phyloP scores from a whole-genome alignment of 1,140 invertebrate genomes.

The Pogonomyrmex californicus region DNA sequence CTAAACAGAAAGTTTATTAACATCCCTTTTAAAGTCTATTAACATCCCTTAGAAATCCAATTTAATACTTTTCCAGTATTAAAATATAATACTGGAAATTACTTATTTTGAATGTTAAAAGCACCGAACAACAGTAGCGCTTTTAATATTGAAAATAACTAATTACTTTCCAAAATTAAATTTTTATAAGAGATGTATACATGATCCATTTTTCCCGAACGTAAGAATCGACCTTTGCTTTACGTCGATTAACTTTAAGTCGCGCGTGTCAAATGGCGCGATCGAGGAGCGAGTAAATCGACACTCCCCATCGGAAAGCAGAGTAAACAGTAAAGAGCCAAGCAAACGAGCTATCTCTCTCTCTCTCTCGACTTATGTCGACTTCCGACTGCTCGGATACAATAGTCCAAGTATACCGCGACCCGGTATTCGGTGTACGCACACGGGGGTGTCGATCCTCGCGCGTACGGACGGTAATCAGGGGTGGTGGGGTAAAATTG shows the following conservation, averaged over 20 bases:
- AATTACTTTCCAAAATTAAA: too few species aligned
- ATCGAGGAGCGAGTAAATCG: not conserved
- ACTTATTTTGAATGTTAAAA: too few species aligned
- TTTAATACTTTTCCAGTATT: too few species aligned
- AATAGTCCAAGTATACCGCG: slow-evolving; percentile 15
- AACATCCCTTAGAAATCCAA: too few species aligned
- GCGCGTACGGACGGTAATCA: slow-evolving; percentile 51
- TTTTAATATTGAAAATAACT: too few species aligned
- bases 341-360: not conserved
- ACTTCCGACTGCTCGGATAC: not conserved
- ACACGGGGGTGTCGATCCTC: not conserved
- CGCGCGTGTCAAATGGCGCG: not conserved
- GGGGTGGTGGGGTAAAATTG: slow-evolving; percentile 75
- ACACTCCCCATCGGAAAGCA: not conserved
- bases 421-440: not conserved
- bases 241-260: too few species aligned
- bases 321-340: not conserved
- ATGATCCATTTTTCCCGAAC: too few species aligned
- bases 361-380: not conserved
- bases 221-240: too few species aligned
- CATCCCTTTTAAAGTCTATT: too few species aligned
- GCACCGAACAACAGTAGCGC: too few species aligned
- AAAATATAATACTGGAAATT: too few species aligned
- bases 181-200: too few species aligned
- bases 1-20: not conserved